These are phyloP conservation scores for Mycogona germanica DNA, from an alignment of 2,888 invertebrate genomes.

Conservation along the genomic window DNA sequence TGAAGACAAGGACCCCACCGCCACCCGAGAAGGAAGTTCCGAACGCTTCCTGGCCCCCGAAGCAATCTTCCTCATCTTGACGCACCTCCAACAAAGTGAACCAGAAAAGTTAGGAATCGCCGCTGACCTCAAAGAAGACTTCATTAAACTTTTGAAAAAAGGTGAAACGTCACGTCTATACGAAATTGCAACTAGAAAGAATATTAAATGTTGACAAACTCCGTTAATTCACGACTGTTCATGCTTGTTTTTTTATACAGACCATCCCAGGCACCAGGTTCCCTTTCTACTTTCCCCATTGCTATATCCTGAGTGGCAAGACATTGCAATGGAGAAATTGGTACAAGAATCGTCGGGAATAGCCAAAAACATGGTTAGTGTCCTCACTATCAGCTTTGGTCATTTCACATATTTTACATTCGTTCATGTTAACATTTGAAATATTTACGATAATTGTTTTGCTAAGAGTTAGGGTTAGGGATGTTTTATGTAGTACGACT, in stretches of 20 bases:
- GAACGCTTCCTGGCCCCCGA: slow-evolving; percentile 82
- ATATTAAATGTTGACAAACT: slow-evolving; percentile 1
- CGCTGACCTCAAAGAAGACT: slow-evolving; percentile 60
- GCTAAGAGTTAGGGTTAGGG: too few species aligned
- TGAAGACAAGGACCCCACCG: too few species aligned
- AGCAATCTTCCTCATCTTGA: slow-evolving; percentile 68
- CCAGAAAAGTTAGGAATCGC: slow-evolving; percentile 46
- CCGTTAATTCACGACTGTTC: not conserved
- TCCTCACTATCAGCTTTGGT: too few species aligned
- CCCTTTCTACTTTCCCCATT: slow-evolving; percentile 82
- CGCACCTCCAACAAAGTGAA: slow-evolving; percentile 39
- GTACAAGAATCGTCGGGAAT: slow-evolving; percentile 35
- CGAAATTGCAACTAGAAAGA: too few species aligned
- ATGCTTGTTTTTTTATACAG: slow-evolving; percentile 32
- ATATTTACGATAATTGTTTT: too few species aligned
- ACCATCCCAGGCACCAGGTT: slow-evolving; percentile 76
- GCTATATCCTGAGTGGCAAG: slow-evolving; percentile 59
- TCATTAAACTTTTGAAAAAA: slow-evolving; percentile 63
- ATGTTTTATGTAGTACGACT: too few species aligned
- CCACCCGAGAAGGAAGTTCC: too few species aligned
- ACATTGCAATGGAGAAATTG: slow-evolving; percentile 38
- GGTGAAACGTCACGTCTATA: slow-evolving; percentile 25
- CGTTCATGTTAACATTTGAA: too few species aligned
- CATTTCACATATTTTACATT: too few species aligned
- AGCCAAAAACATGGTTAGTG: slow-evolving; percentile 39